Evolutionary conservation across 2,888 invertebrate species (phyloP).

Genomic region (Orthosia cruda): DNA sequence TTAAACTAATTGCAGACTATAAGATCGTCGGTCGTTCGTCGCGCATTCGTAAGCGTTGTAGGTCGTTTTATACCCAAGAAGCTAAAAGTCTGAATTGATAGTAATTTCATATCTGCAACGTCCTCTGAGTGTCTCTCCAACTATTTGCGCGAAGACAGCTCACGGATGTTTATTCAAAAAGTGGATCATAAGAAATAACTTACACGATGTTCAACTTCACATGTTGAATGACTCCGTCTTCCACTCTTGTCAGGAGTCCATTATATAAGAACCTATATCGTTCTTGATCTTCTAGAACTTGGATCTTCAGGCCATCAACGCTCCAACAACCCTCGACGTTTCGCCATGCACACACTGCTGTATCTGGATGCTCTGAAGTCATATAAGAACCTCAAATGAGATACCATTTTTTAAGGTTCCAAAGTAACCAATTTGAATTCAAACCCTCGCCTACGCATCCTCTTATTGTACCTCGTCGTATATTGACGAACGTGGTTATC

Average conservation of each 20-base stretch:
- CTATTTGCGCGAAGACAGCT: not conserved
- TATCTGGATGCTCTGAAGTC: conserved; percentile 90
- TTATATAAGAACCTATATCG: conserved; percentile 93
- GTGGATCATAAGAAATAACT: conserved; percentile 68
- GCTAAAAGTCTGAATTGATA: not conserved
- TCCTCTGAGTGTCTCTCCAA: not conserved
- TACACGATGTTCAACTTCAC: conserved; percentile 92
- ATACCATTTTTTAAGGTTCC: not conserved
- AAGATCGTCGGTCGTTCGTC: too few species aligned
- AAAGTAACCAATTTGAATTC: not conserved
- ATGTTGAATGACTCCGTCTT: conserved; percentile 79
- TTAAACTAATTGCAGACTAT: too few species aligned
- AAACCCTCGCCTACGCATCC: too few species aligned
- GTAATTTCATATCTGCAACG: not conserved
- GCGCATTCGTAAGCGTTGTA: too few species aligned
- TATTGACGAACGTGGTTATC: conserved; percentile 1
- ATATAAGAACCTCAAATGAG: not conserved
- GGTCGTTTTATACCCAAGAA: too few species aligned
- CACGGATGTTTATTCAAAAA: not conserved
- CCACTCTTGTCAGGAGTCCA: conserved; percentile 92
- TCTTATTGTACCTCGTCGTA: not conserved
- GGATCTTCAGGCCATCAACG: conserved; percentile 92
- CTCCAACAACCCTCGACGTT: conserved; percentile 87
- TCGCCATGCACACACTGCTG: conserved; percentile 84
- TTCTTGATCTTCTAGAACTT: conserved; percentile 92